These are phyloP conservation scores for Ormyrus nitidulus DNA, from an alignment of 2,888 invertebrate genomes.

Conservation along the genomic window DNA sequence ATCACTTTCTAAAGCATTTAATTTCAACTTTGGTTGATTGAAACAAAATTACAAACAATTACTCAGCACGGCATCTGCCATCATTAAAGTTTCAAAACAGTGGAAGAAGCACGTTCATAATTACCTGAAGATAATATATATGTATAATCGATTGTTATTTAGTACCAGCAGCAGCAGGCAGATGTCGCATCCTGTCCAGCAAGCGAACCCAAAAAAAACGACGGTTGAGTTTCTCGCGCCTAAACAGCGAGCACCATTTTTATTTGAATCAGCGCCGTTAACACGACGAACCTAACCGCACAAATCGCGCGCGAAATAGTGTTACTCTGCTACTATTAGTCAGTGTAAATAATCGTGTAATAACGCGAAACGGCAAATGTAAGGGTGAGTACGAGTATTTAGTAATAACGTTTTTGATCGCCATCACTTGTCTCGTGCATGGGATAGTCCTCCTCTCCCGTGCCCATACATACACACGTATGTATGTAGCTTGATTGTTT, in stretches of 20 bases:
- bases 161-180: too few species aligned
- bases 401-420: neutral
- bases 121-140: too few species aligned
- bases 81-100: too few species aligned
- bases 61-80: too few species aligned
- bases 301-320: neutral
- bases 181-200: too few species aligned
- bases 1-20: too few species aligned
- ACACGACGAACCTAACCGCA: neutral
- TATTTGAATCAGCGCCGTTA: slow-evolving; percentile 32
- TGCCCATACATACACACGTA: neutral
- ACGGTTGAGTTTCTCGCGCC: slow-evolving; percentile 30
- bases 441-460: neutral
- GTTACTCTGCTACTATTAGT: too few species aligned
- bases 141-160: too few species aligned
- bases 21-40: too few species aligned
- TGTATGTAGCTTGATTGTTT: neutral
- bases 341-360: neutral
- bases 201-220: neutral
- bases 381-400: neutral
- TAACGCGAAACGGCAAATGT: neutral
- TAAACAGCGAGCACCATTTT: slow-evolving; percentile 14
- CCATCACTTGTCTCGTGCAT: neutral
- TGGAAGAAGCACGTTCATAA: too few species aligned
- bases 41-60: too few species aligned